Conservation (phyloP, 2,113 vertebrate genomes). For the Mormyrus lacerda region DNA sequence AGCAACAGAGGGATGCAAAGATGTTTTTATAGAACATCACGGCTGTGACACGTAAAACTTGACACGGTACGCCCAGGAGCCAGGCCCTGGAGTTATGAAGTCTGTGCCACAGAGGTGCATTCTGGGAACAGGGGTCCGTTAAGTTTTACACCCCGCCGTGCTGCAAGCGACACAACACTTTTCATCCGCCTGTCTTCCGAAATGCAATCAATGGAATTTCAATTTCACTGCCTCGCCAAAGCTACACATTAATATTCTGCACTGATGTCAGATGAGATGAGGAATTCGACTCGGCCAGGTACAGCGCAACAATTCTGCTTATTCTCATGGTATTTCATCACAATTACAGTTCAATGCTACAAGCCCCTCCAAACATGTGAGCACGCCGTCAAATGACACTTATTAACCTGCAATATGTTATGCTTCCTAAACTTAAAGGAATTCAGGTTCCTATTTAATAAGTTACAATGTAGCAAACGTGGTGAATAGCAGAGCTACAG, state of each 20-base stretch:
- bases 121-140: background rate
- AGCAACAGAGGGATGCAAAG: background rate
- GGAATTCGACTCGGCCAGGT: background rate
- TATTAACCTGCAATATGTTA: background rate
- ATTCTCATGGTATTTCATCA: conserved; percentile 4
- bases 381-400: background rate
- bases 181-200: background rate
- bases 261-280: conserved; percentile 3
- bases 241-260: background rate
- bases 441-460: background rate
- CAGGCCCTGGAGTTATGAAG: background rate
- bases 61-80: background rate
- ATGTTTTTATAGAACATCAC: background rate
- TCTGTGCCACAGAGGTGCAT: background rate
- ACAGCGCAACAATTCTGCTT: background rate
- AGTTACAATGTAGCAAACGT: background rate
- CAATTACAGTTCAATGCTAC: conserved; percentile 1
- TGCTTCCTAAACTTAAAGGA: background rate
- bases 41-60: background rate
- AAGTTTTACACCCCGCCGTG: background rate
- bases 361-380: background rate
- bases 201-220: conserved; percentile 10
- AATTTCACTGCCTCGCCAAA: background rate
- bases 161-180: background rate
- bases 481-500: background rate